Percentiles rank a stretch among this genome's conserved stretches.
Evolutionary conservation across 2,113 vertebrate species (phyloP).

Genomic region (Lepus americanus): DNA sequence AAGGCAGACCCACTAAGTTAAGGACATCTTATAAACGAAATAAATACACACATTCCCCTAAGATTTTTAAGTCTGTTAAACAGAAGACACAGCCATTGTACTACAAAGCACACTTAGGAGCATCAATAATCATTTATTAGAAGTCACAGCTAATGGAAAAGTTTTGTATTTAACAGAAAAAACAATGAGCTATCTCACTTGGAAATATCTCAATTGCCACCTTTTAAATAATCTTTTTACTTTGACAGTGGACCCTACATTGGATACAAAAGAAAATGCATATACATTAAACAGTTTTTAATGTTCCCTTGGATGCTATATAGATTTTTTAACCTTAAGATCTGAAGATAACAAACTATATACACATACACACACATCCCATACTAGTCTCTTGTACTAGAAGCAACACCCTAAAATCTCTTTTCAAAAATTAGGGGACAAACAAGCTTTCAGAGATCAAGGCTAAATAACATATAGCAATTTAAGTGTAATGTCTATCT

Average conservation of each 20-base stretch:
- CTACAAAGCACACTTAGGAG: not conserved
- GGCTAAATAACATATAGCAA: not conserved
- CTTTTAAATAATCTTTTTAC: conserved; percentile 5
- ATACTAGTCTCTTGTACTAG: not conserved
- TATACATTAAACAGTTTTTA: conserved; percentile 4
- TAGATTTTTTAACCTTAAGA: conserved; percentile 1
- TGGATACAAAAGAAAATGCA: not conserved
- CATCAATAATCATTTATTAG: conserved; percentile 1
- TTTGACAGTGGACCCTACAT: conserved; percentile 30
- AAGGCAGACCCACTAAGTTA: not conserved
- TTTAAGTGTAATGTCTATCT: not conserved
- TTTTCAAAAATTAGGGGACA: not conserved
- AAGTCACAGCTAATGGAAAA: conserved; percentile 32
- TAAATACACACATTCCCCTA: not conserved
- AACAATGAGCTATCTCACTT: not conserved
- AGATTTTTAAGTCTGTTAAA: not conserved
- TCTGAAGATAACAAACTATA: not conserved
- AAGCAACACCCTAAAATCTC: conserved; percentile 32
- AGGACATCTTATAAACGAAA: conserved; percentile 28
- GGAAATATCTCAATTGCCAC: conserved; percentile 6
- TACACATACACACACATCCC: not conserved
- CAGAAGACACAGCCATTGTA: not conserved
- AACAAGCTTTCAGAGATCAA: conserved; percentile 16
- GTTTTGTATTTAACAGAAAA: conserved; percentile 16
- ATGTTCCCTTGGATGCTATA: not conserved